phyloP scores from a whole-genome alignment of 2,113 vertebrate genomes.

The Tetrax tetrax region DNA sequence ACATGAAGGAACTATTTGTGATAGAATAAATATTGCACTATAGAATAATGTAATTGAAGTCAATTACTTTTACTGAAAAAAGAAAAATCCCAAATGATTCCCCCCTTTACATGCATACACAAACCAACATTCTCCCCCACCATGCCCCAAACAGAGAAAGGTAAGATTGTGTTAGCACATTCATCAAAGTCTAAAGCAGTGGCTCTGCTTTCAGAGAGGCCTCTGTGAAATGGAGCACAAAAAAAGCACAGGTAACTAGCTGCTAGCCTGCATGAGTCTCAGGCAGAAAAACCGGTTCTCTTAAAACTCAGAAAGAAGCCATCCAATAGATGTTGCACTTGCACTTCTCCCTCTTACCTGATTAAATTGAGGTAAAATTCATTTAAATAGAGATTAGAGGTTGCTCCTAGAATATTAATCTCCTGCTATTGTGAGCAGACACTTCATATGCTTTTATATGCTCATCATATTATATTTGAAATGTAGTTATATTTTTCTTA shows the following conservation, averaged over 20 bases:
- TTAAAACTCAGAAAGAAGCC: neutral
- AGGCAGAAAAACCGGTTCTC: neutral
- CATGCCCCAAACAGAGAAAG: neutral
- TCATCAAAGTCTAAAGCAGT: neutral
- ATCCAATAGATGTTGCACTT: neutral
- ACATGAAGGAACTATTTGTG: constrained; percentile 22
- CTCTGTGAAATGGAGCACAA: neutral
- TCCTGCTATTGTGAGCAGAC: neutral
- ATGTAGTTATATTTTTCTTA: neutral
- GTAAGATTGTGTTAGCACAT: neutral
- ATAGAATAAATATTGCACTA: constrained; percentile 10
- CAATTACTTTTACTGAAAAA: neutral
- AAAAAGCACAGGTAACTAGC: neutral
- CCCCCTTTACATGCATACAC: no score
- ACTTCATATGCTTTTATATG: neutral
- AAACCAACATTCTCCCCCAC: neutral
- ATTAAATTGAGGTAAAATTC: neutral
- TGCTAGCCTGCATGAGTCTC: neutral
- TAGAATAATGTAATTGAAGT: constrained; percentile 7
- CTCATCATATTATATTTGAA: neutral
- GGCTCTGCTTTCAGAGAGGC: neutral
- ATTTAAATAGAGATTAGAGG: neutral
- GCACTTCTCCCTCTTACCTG: neutral
- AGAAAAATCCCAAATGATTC: neutral
- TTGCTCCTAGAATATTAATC: neutral